phyloP scores from a whole-genome alignment of 1,140 invertebrate species.

The Tyrophagus putrescentiae region DNA sequence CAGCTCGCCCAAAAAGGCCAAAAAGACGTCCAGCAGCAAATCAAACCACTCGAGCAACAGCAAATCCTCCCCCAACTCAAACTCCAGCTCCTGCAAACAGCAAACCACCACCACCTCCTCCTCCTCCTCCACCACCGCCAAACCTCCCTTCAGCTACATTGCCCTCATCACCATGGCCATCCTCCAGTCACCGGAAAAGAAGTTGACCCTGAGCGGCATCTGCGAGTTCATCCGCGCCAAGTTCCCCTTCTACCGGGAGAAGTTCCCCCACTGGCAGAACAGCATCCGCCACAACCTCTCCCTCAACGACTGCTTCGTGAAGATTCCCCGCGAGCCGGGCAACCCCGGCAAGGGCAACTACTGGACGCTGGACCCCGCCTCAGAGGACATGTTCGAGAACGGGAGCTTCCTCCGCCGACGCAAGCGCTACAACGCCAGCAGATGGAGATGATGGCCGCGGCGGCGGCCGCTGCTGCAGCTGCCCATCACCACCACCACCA shows the following conservation, averaged over 20 bases:
- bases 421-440: slow-evolving; percentile 79
- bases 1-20: not conserved
- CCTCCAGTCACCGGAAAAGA: slow-evolving; percentile 38
- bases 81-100: no score
- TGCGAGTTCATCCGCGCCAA: slow-evolving; percentile 78
- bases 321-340: slow-evolving; percentile 90
- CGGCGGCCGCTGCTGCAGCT: not conserved
- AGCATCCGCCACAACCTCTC: slow-evolving; percentile 92
- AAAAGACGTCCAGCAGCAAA: no score
- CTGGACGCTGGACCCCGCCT: slow-evolving; percentile 91
- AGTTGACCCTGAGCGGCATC: slow-evolving; percentile 40
- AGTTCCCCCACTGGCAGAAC: slow-evolving; percentile 92
- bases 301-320: slow-evolving; percentile 97
- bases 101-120: no score
- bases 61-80: no score
- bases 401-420: slow-evolving; percentile 84
- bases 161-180: slow-evolving; percentile 50
- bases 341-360: slow-evolving; percentile 99
- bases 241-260: slow-evolving; percentile 88
- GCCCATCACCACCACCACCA: slow-evolving; percentile 15
- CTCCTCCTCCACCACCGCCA: slow-evolving; percentile 51
- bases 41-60: no score
- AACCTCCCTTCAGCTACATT: slow-evolving; percentile 86
- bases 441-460: slow-evolving; percentile 30
- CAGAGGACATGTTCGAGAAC: slow-evolving; percentile 99